These are phyloP conservation scores for Sebastes baramenuke DNA, from an alignment of 2,797 vertebrate species.

Conservation along the genomic window DNA sequence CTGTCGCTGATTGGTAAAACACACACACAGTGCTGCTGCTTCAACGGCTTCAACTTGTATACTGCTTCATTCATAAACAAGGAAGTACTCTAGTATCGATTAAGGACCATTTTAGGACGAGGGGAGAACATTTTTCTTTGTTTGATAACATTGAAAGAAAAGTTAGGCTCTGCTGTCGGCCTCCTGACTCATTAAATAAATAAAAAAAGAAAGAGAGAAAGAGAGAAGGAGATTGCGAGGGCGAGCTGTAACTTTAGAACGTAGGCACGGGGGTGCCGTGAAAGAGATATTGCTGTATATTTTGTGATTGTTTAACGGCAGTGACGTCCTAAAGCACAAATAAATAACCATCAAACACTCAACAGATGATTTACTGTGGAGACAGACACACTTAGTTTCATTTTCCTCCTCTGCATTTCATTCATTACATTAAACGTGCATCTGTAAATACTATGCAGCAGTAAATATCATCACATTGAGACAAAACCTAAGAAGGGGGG, in stretches of 20 bases:
- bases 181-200: background rate
- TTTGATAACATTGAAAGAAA: background rate
- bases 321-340: background rate
- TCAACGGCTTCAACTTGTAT: no score
- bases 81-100: background rate
- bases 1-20: no score
- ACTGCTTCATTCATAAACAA: background rate
- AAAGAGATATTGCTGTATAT: background rate
- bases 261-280: background rate
- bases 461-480: no score
- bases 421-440: background rate
- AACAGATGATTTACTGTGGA: background rate
- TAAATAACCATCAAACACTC: background rate
- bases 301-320: background rate
- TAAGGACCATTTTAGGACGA: background rate
- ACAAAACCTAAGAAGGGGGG: background rate
- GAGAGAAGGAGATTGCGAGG: accelerated
- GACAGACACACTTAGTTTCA: background rate
- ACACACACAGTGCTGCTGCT: no score
- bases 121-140: background rate
- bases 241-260: background rate
- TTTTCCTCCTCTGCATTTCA: background rate
- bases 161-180: background rate
- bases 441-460: background rate
- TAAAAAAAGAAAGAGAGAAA: background rate